These are phyloP conservation scores for Apamea monoglypha DNA, from an alignment of 2,888 invertebrate species.

Conservation along the genomic window DNA sequence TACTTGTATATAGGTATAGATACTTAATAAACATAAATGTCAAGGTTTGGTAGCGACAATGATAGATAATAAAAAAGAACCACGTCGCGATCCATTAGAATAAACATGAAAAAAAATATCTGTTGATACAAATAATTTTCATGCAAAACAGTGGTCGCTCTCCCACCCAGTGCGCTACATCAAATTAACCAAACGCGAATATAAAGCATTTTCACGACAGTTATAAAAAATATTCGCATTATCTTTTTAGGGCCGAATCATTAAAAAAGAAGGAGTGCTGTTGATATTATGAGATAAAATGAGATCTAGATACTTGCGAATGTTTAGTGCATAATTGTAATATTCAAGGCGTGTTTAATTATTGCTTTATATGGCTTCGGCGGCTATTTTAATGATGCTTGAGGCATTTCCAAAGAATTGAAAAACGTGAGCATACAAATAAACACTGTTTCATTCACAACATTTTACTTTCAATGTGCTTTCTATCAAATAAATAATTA, in stretches of 20 bases:
- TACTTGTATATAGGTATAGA: not conserved
- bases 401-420: slow-evolving; percentile 7
- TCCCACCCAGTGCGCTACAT: not conserved
- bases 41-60: not conserved
- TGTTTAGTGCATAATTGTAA: slow-evolving; percentile 12
- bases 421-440: slow-evolving; percentile 7
- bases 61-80: not conserved
- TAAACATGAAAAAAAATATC: not conserved
- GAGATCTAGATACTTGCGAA: slow-evolving; percentile 22
- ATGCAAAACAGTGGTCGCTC: slow-evolving; percentile 31
- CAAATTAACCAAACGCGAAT: slow-evolving; percentile 33
- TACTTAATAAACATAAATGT: not conserved
- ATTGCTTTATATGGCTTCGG: slow-evolving; percentile 13
- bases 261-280: slow-evolving; percentile 4
- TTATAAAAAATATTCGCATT: slow-evolving; percentile 27
- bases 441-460: not conserved
- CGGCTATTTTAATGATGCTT: slow-evolving; percentile 2
- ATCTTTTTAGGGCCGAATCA: slow-evolving; percentile 9
- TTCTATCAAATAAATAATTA: not conserved
- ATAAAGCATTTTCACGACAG: slow-evolving; percentile 28
- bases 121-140: slow-evolving; percentile 22
- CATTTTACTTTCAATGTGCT: not conserved
- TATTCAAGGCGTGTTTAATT: not conserved
- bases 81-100: not conserved
- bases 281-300: slow-evolving; percentile 13